Conservation (phyloP, 2,888 invertebrate species). For the Onthophagus sagittarius region DNA sequence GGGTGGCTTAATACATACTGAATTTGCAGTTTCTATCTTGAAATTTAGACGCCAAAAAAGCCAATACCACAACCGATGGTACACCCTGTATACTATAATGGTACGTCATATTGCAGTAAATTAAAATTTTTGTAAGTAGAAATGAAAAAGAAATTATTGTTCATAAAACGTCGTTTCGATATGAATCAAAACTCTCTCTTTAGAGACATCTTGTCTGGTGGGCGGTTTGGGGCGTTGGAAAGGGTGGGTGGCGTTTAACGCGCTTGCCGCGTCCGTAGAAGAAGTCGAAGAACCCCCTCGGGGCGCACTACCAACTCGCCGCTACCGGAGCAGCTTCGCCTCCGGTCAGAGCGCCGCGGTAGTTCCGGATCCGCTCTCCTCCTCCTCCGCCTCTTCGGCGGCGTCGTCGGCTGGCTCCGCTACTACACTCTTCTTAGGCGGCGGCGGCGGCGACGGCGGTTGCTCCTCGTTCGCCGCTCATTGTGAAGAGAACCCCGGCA, state of each 20-base stretch:
- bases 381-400: background rate
- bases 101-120: too few species aligned
- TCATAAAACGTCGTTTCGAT: too few species aligned
- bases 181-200: too few species aligned
- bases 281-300: background rate
- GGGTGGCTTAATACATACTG: too few species aligned
- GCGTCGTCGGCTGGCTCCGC: slow-evolving; percentile 28
- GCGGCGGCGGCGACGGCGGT: background rate
- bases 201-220: background rate
- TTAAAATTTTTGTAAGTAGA: too few species aligned
- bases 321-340: slow-evolving; percentile 1
- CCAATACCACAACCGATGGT: too few species aligned
- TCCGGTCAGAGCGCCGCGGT: slow-evolving; percentile 21
- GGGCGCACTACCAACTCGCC: background rate
- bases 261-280: background rate
- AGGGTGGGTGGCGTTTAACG: background rate
- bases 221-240: background rate
- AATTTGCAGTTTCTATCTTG: too few species aligned
- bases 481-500: slow-evolving; percentile 27
- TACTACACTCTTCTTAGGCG: background rate
- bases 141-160: too few species aligned
- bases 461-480: slow-evolving; percentile 22
- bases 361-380: slow-evolving; percentile 33
- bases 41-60: too few species aligned
- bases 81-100: too few species aligned